Evolutionary conservation across 1,140 invertebrate genomes (phyloP), one percentile per base, ranked within the genome.

Genomic region (Drosophila sproati): DNA sequence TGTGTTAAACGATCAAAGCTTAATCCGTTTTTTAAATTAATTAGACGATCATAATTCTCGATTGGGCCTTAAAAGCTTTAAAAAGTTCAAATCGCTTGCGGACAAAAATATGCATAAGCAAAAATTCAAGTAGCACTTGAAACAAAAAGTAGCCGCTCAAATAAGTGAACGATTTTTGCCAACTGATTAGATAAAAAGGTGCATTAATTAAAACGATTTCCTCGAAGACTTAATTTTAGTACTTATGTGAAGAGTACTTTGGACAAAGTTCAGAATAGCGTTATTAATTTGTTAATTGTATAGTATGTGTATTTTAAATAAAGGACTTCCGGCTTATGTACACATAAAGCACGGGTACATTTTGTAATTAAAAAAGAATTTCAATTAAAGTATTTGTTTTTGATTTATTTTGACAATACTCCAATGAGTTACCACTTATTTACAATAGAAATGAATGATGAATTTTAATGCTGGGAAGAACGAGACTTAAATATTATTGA

Each of bases 181-280:
- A 57, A 35, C 56, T 77, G 83, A 87, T 87, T 79, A 87, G 82
- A 86, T 74, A 70, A 56, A 32, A 57, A n/a, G 5, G 7, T 37
- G 57, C 8, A 62, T 57, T 63, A 45, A 57, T 62, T 74, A 56
- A 59, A 78, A 61, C 3, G 2, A 52, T 59, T 77, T 66, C 41
- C 50, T 29, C 5, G 60, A 70, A 70, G 47, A 50, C 35, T 51
- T 64, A 2, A 7, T 1, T 48, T 50, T 37, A 37, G 3, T 10
- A n/a, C 5, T 31, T 47, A 4, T 47, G 4, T 20, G 70, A 31
- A 32, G 55, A 61, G 39, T 5, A 7, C 31, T 34, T 20, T 12
- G 5, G 10, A 5, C 6, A 28, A 28, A 10, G 8, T 37, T 32
- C 8, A 31, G 10, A 52, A 6, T 4, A 31, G 20, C 20, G 20